phyloP scores from a whole-genome alignment of 2,888 invertebrate genomes.

The Timema podura region DNA sequence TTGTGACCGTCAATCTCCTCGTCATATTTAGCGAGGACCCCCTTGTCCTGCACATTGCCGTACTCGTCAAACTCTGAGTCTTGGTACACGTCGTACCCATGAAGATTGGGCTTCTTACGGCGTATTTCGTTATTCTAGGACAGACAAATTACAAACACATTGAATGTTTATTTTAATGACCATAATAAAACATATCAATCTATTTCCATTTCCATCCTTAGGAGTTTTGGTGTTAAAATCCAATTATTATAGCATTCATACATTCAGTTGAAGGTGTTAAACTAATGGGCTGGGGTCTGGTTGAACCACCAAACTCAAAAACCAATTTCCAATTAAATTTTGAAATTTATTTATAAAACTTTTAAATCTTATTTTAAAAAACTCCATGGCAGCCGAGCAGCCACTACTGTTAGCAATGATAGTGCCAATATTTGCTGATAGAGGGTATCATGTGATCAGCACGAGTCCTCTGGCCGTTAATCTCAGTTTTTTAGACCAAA shows the following conservation, averaged over 20 bases:
- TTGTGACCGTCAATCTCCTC: slow-evolving; percentile 81
- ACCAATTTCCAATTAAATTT: too few relatives aligned
- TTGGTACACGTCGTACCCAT: slow-evolving; percentile 79
- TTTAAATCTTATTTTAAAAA: too few relatives aligned
- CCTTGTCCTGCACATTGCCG: slow-evolving; percentile 53
- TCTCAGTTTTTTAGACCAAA: too few relatives aligned
- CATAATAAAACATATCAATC: background rate
- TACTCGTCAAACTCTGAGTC: slow-evolving; percentile 55
- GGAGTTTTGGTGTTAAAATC: background rate
- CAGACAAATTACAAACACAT: slow-evolving; percentile 23
- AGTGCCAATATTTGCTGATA: too few relatives aligned
- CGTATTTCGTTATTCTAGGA: slow-evolving; percentile 73
- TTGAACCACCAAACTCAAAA: too few relatives aligned
- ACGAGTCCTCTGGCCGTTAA: too few relatives aligned
- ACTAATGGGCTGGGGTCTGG: background rate
- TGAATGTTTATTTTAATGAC: background rate
- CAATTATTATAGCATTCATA: slow-evolving; percentile 18
- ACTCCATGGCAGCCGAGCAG: too few relatives aligned
- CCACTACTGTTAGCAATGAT: too few relatives aligned
- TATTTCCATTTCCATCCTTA: background rate
- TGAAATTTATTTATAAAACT: too few relatives aligned
- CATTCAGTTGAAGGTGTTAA: slow-evolving; percentile 9
- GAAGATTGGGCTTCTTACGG: slow-evolving; percentile 68
- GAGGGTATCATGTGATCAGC: too few relatives aligned
- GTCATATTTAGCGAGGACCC: slow-evolving; percentile 87